Percentiles rank a stretch among this genome's conserved stretches.
Conservation (phyloP, 2,113 vertebrate genomes). For the Scartelaos histophorus region DNA sequence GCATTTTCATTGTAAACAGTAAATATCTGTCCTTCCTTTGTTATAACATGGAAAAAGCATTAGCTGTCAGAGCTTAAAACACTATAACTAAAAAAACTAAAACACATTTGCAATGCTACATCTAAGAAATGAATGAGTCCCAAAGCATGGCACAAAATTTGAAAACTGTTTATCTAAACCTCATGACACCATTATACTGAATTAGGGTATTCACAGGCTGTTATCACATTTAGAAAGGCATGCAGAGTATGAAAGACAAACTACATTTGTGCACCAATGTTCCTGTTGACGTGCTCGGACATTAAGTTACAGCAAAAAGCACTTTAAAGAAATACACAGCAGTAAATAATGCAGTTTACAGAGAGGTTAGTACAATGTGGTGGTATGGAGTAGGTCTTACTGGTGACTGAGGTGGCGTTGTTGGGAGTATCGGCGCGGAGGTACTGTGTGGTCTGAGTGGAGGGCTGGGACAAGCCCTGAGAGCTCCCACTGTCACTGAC, state of each 20-base stretch:
- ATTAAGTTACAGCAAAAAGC: neutral
- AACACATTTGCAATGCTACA: neutral
- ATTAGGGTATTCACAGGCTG: conserved; percentile 48
- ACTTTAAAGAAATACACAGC: neutral
- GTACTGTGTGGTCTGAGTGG: conserved; percentile 98
- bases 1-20: neutral
- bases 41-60: too few relatives aligned
- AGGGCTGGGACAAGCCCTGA: conserved; percentile 95
- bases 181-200: conserved; percentile 63
- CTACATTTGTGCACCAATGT: neutral
- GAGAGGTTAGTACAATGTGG: neutral
- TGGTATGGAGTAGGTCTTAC: conserved; percentile 81
- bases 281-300: neutral
- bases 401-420: conserved; percentile 93
- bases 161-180: conserved; percentile 39
- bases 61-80: neutral
- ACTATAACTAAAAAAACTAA: neutral
- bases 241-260: conserved; percentile 26
- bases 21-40: too few relatives aligned
- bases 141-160: neutral
- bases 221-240: conserved; percentile 63
- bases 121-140: neutral
- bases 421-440: conserved; percentile 97
- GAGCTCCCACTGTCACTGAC: conserved; percentile 96
- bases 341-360: neutral